Base-by-base conservation (phyloP, 2,888 invertebrate genomes). In the Agrochola litura region DNA sequence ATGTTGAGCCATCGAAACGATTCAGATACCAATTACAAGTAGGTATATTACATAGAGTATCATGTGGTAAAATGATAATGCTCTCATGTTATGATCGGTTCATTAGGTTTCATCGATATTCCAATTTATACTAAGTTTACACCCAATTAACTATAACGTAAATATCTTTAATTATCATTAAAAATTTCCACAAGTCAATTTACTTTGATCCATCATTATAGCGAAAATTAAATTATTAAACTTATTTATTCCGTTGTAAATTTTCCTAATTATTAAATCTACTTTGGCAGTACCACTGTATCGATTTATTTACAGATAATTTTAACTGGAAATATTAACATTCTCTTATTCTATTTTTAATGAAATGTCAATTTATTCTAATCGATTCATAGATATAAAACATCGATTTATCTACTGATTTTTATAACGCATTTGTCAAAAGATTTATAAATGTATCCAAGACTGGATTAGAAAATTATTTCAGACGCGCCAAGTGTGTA, bases 1-100 rank as follows among this genome's bases (percentile, higher is more conserved):
- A 91, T 79, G 81, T 91, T 93, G 93, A 94, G 92, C 92, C 90
- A 85, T 58, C 37, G 70, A 85, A 82, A 82, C 69, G 52, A 80
- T 85, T 82, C 74, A 37, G 25, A 77, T 85, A 84, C 77, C 67
- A 76, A 79, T 75, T 65, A 79, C 64, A 75, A 74, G 60, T 52
- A 22, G 30, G 30, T 82, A 73, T 46, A 22, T 68, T 70, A 74
- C 49, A 72, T 25, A 71, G 25, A 58, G 67, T 66, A 56, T 78
- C 16, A 73, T 52, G 65, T 49, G 9, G 46, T 56, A 64, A n/a
- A 60, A 67, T 66, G 52, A 70, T 72, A 64, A 58, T 76, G 41
- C 12, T 66, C 25, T 66, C 56, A 37, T 41, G 63, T 68, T 61
- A 61, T 25, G 43, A 68, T 46, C 58, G 58, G 41, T 73, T 73